A percentile compares a stretch with the other conserved stretches of the same genome.
These are phyloP conservation scores for Suncus etruscus DNA, from an alignment of 2,113 vertebrate genomes.

Conservation along the genomic window DNA sequence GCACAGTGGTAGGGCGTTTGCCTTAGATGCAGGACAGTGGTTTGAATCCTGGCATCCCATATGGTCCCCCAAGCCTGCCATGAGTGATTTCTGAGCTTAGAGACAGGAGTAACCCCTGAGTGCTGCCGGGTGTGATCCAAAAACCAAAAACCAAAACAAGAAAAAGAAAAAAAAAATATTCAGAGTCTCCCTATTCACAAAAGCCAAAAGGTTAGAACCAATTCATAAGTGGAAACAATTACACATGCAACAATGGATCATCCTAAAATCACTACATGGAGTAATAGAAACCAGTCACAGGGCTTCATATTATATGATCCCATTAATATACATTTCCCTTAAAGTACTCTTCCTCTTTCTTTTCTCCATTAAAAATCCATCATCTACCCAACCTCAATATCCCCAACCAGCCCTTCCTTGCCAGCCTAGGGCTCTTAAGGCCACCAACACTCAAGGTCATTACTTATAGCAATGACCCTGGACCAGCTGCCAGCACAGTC, in stretches of 20 bases:
- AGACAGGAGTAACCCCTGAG: too few species aligned
- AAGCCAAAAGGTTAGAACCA: constrained; percentile 10
- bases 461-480: not conserved
- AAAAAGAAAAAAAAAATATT: too few species aligned
- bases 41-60: too few species aligned
- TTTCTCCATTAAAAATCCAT: not conserved
- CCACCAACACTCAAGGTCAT: not conserved
- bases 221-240: not conserved
- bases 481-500: not conserved
- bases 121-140: too few species aligned
- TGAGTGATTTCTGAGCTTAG: too few species aligned
- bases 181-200: not conserved
- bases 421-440: not conserved
- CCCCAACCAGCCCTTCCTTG: not conserved
- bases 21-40: too few species aligned
- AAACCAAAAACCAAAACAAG: too few species aligned
- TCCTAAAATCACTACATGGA: not conserved
- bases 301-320: not conserved
- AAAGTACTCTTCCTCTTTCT: not conserved
- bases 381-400: not conserved
- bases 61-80: too few species aligned
- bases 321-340: not conserved
- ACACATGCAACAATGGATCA: not conserved
- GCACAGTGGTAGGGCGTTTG: not conserved
- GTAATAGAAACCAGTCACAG: not conserved